A percentile compares a stretch with the other conserved stretches of the same genome.
phyloP scores from a whole-genome alignment of 2,888 invertebrate species.

The Eristalis intricaria region DNA sequence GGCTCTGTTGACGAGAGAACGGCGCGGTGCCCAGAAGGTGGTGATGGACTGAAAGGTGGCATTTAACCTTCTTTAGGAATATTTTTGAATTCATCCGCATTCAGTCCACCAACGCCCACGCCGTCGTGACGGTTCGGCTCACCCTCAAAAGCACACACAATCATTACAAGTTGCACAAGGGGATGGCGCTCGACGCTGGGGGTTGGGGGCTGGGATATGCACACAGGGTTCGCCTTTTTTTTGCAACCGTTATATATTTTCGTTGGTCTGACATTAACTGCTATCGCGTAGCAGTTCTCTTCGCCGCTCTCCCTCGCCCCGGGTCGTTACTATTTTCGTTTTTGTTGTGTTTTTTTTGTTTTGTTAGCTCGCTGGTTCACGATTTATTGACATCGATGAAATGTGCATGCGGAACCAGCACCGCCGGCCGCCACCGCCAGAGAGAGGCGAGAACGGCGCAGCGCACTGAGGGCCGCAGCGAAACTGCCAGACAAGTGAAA shows the following conservation, averaged over 20 bases:
- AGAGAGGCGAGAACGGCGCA: background rate
- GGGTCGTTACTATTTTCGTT: background rate
- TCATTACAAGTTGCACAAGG: slow-evolving; percentile 52
- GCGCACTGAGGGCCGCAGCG: background rate
- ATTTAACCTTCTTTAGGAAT: slow-evolving; percentile 56
- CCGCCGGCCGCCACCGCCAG: background rate
- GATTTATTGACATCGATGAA: slow-evolving; percentile 72
- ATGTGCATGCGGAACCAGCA: slow-evolving; percentile 72
- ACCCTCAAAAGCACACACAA: slow-evolving; percentile 59
- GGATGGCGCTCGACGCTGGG: background rate
- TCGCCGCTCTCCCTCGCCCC: slow-evolving; percentile 25
- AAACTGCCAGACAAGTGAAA: slow-evolving; percentile 29
- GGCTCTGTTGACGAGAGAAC: slow-evolving; percentile 1
- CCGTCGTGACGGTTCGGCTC: slow-evolving; percentile 9
- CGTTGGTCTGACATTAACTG: slow-evolving; percentile 71
- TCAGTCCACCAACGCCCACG: background rate
- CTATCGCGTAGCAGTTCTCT: slow-evolving; percentile 70
- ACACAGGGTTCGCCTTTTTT: slow-evolving; percentile 52
- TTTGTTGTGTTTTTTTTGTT: background rate
- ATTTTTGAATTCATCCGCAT: slow-evolving; percentile 46
- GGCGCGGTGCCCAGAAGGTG: background rate
- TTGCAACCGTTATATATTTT: slow-evolving; percentile 70
- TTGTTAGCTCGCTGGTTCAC: slow-evolving; percentile 1
- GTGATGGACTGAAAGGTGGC: slow-evolving; percentile 46
- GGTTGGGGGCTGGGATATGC: slow-evolving; percentile 24